Conservation (phyloP, 2,113 vertebrate species). For the Glaucomys volans region DNA sequence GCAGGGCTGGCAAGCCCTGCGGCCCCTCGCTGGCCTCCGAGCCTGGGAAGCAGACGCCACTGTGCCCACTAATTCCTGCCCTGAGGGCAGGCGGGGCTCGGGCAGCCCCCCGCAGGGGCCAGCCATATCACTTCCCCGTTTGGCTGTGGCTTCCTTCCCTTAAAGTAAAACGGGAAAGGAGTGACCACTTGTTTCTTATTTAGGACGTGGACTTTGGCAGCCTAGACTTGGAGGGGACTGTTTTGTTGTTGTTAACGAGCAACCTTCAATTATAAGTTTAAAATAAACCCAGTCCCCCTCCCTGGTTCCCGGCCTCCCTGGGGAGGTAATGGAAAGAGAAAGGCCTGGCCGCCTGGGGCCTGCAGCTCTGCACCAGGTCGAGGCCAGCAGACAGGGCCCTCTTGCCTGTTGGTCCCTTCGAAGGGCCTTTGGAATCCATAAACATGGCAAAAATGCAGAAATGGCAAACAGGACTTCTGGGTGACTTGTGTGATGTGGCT, state of each 20-base stretch:
- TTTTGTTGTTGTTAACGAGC: conserved; percentile 1
- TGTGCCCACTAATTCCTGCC: not conserved
- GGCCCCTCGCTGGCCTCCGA: fast-evolving
- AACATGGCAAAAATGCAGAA: not conserved
- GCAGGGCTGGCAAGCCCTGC: not conserved
- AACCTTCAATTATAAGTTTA: conserved; percentile 78
- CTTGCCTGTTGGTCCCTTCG: fast-evolving
- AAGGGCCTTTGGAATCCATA: not conserved
- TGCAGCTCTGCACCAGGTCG: fast-evolving
- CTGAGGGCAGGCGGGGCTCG: fast-evolving
- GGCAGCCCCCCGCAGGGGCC: not conserved
- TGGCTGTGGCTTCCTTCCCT: conserved; percentile 51
- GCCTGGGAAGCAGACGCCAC: not conserved
- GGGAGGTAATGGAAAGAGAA: not conserved
- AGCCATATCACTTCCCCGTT: not conserved
- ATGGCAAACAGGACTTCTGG: not conserved
- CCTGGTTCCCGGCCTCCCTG: not conserved
- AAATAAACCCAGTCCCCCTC: conserved; percentile 40
- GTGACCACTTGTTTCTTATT: conserved; percentile 64
- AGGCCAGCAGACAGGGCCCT: fast-evolving
- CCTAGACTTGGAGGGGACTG: not conserved
- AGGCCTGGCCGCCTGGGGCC: not conserved
- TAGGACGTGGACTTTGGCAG: conserved; percentile 37
- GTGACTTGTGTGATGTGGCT: not conserved
- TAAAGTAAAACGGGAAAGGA: not conserved